Evolutionary conservation across 2,797 vertebrate genomes (phyloP).

Genomic region (Artibeus lituratus): DNA sequence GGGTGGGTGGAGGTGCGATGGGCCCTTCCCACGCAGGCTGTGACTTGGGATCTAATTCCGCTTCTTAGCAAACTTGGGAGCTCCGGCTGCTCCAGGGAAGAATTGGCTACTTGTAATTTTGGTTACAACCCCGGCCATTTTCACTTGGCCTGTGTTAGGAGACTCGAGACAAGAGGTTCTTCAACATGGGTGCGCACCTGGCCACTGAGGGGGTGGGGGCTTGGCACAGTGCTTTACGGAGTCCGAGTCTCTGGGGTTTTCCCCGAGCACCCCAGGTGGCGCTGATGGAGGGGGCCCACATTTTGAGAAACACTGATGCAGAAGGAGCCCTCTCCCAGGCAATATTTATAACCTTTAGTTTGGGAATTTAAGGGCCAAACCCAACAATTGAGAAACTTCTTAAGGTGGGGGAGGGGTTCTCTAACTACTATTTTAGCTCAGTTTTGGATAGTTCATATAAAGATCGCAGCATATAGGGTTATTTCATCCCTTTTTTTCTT

Average conservation of each 20-base stretch:
- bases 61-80: background rate
- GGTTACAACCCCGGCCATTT: background rate
- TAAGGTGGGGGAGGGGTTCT: background rate
- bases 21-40: background rate
- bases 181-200: background rate
- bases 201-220: background rate
- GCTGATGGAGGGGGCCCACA: background rate
- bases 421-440: background rate
- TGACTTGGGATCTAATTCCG: background rate
- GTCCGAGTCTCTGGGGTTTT: background rate
- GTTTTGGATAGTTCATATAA: background rate
- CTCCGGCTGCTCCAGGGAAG: background rate
- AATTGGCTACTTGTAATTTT: background rate
- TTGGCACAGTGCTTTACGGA: background rate
- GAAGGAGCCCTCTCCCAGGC: background rate
- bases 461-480: background rate
- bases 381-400: background rate
- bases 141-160: background rate
- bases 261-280: background rate
- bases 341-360: background rate
- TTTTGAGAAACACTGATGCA: background rate
- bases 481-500: background rate
- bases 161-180: background rate
- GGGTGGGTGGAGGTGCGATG: background rate
- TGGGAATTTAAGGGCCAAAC: background rate